Evolutionary conservation across 1,140 invertebrate genomes (phyloP), one percentile per base, ranked within the genome.

Genomic region (Caerostris extrusa): DNA sequence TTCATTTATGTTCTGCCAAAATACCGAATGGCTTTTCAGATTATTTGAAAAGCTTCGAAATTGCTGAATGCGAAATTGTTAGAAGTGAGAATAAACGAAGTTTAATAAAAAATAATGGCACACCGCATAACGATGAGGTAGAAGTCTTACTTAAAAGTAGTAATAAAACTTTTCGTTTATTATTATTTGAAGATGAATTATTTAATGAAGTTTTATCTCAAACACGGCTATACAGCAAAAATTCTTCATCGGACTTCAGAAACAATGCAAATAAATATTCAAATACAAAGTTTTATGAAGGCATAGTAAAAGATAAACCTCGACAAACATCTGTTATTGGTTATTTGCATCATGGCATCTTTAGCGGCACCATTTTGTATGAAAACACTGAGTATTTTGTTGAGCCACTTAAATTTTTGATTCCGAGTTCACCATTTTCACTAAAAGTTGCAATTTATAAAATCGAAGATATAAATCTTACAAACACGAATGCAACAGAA

Each of bases 371-470:
- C 1, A 56, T 93, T 19, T 50, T 53, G 3, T 19, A 81, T 4
- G 86, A 14, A 19, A 57, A 81, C 10, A 4, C 3, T 55, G 19
- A 17, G 53, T 81, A 77, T 64, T 89, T 89, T 67, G 50, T 93
- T 2, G 86, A 93, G 8, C 77, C 92, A 67, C 0, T 85, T 34
- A 53, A 55, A 53, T 5, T n/a, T 6, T 12, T 56, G 12, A 71
- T 61, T 7, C 10, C 50, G 8, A 89, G 64, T 14, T 57, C 12
- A 55, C 81, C 64, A 5, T 10, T 17, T 64, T 58, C 85, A 64
- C 6, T 71, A 3, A 88, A 88, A 67, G 58, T 89, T 34, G n/a
- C 60, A 60, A 60, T 93, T 8, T 89, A 93, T 64, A 88, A 60
- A 88, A 61, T 4, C 57, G 50, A 61, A 82, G 8, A 93, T 64